A percentile compares a stretch with the other conserved stretches of the same genome.
Conservation (phyloP, 2,888 invertebrate genomes). For the Drosophila mercatorum region DNA sequence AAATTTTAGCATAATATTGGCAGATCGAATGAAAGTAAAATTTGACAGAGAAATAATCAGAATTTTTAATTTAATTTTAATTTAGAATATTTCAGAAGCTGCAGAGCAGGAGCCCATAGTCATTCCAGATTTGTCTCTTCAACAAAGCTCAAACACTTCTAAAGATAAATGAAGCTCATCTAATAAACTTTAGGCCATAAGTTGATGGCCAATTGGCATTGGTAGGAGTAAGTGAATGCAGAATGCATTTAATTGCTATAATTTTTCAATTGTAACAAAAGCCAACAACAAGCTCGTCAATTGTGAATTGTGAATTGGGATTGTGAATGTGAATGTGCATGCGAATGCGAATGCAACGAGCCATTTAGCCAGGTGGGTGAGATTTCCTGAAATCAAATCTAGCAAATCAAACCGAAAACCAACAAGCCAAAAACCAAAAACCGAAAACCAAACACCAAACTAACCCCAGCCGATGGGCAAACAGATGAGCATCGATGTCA, state of each 20-base stretch:
- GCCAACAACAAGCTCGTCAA: slow-evolving; percentile 36
- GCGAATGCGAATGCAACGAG: slow-evolving; percentile 55
- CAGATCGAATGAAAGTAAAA: not conserved
- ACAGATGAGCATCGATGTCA: slow-evolving; percentile 46
- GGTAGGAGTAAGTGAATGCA: slow-evolving; percentile 2
- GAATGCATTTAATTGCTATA: slow-evolving; percentile 70
- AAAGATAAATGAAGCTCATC: not conserved
- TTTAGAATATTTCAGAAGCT: too few species aligned
- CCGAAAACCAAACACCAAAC: slow-evolving; percentile 33
- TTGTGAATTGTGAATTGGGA: slow-evolving; percentile 13
- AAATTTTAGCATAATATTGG: not conserved
- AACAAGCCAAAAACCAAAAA: slow-evolving; percentile 46
- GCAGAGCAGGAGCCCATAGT: too few species aligned
- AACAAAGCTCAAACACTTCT: too few species aligned
- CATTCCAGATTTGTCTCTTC: too few species aligned
- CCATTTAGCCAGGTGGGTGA: slow-evolving; percentile 59
- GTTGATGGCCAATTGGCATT: slow-evolving; percentile 14
- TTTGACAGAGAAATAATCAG: too few species aligned
- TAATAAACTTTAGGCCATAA: slow-evolving; percentile 4
- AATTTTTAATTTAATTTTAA: too few species aligned
- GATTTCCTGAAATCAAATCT: slow-evolving; percentile 82
- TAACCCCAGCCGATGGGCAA: slow-evolving; percentile 40
- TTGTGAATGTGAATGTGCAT: slow-evolving; percentile 37
- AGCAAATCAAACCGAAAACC: slow-evolving; percentile 78
- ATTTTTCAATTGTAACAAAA: slow-evolving; percentile 73